Base-by-base conservation (phyloP, 2,113 vertebrate species). In the Etia nguti region DNA sequence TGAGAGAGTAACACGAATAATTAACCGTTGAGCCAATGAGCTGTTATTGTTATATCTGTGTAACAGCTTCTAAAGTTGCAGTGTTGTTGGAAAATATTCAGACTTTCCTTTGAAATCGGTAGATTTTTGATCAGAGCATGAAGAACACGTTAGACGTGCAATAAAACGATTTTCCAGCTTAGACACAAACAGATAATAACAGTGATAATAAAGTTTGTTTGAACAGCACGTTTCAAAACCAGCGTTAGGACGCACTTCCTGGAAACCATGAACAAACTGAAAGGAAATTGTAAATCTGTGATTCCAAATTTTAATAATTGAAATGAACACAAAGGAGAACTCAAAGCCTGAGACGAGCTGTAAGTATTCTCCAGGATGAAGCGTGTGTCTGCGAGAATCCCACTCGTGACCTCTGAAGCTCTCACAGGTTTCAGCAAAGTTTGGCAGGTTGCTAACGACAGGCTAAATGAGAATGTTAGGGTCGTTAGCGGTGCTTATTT, bases 151-250 rank as follows among this genome's bases (percentile, higher is more conserved):
- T 8, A 70, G 7, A 70, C 1, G 4, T 41, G 62, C 62, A 70
- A 20, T 41, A 1, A 70, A 41, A 24, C 0, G 1, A 0, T 68
- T 68, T 68, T 38, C 34, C 62, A 38, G 34, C 60, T 65, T 20
- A 38, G 20, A 36, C 59, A 62, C 60, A 12, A 62, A 62, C 29
- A 6, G 59, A 3, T 62, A 0, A 4, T 62, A n/a, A 65, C 31
- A n/a, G 16, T 8, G 18, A 65, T 65, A 65, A 65, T 36, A n/a
- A 65, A 36, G 59, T 62, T 62, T 36, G 31, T 20, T 62, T 62
- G 59, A 0, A 20, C 31, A 0, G 5, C 2, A 1, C 1, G 6
- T 62, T 62, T 62, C 16, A 65, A 65, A n/a, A 2, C 31, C 60
- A 65, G 18, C 6, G 6, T 36, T 38, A 38, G 2, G 2, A 38